Percentiles rank a stretch among this genome's conserved stretches.
Conservation (phyloP, 2,797 vertebrate genomes). For the Phylloscopus collybita region DNA sequence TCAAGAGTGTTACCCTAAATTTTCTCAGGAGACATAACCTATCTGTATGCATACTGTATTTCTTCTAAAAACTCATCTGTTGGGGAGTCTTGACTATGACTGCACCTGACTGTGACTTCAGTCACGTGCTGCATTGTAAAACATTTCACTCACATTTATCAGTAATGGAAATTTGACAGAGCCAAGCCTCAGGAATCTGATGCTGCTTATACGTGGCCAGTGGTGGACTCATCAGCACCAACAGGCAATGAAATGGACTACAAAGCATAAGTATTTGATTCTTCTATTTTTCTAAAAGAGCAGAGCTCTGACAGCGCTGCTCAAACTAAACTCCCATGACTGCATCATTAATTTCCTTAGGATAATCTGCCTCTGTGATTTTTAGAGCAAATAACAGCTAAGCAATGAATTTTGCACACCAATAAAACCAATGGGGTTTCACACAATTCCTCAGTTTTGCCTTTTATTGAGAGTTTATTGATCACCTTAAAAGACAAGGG, state of each 20-base stretch:
- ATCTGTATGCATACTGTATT: background rate
- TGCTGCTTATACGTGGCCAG: background rate
- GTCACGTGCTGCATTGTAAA: background rate
- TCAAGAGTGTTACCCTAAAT: background rate
- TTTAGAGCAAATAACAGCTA: background rate
- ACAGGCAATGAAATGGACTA: background rate
- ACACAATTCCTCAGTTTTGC: background rate
- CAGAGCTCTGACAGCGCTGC: background rate
- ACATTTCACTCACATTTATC: background rate
- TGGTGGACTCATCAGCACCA: accelerated
- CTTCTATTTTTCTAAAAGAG: background rate
- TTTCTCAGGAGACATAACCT: background rate
- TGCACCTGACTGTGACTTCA: background rate
- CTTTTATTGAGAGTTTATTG: background rate
- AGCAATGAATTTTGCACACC: background rate
- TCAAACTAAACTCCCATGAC: background rate
- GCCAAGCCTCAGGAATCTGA: background rate
- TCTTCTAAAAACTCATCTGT: background rate
- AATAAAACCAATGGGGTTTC: conserved; percentile 6
- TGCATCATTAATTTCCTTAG: background rate
- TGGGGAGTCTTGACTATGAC: background rate
- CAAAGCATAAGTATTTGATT: background rate
- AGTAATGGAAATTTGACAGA: background rate
- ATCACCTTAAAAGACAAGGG: background rate
- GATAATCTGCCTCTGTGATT: conserved; percentile 1